A percentile compares a stretch with the other conserved stretches of the same genome.
Conservation (phyloP, 2,113 vertebrate genomes). For the Amazona guildingii region DNA sequence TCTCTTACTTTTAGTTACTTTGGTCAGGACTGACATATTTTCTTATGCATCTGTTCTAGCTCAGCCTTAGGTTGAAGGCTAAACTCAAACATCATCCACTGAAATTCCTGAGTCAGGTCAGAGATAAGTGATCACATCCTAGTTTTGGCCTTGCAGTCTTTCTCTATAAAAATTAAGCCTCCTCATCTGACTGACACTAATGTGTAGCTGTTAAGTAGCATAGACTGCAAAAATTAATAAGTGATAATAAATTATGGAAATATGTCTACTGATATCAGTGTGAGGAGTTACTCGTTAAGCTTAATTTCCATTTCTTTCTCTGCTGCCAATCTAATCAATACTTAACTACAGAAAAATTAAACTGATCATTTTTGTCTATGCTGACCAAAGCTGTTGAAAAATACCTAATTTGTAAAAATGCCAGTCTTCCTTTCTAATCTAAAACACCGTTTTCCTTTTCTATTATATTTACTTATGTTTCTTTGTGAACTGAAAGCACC, state of each 20-base stretch:
- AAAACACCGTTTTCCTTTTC: not conserved
- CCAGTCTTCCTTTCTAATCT: not conserved
- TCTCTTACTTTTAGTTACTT: not conserved
- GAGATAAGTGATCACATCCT: not conserved
- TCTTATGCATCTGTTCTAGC: not conserved
- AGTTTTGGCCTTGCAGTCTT: not conserved
- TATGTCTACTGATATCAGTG: not conserved
- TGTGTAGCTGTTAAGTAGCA: not conserved
- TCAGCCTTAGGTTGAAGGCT: not conserved
- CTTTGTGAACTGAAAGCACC: not conserved
- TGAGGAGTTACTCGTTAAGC: not conserved
- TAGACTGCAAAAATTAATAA: not conserved
- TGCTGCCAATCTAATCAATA: not conserved
- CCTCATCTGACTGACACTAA: not conserved
- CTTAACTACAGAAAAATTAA: not conserved
- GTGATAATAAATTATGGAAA: not conserved
- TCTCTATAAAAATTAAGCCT: not conserved
- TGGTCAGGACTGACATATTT: not conserved
- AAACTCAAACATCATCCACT: not conserved
- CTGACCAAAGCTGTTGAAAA: not conserved
- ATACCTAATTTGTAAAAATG: not conserved
- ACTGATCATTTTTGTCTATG: not conserved
- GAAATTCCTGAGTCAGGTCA: slow-evolving; percentile 4
- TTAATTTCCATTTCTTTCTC: not conserved
- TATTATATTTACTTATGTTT: not conserved